These are phyloP conservation scores for Hyles euphorbiae DNA, from an alignment of 1,140 invertebrate species.

Conservation along the genomic window DNA sequence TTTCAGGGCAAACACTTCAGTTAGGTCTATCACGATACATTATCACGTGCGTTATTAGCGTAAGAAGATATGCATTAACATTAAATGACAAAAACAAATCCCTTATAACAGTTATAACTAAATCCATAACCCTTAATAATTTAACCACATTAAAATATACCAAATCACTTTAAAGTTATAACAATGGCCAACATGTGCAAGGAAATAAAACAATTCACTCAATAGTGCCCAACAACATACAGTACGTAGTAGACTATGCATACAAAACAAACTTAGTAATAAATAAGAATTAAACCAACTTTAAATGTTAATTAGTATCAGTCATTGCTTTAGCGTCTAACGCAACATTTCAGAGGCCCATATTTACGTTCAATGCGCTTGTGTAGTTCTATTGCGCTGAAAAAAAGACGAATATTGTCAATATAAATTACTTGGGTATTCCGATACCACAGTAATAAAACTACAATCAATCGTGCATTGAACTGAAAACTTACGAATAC, in stretches of 20 bases:
- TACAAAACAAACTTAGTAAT: slow-evolving; percentile 12
- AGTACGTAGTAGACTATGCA: slow-evolving; percentile 10
- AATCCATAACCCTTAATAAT: slow-evolving; percentile 64
- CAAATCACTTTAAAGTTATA: slow-evolving; percentile 31
- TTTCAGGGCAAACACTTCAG: slow-evolving; percentile 26
- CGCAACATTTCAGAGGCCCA: slow-evolving; percentile 5
- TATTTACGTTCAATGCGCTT: background rate
- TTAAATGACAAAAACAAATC: slow-evolving; percentile 50
- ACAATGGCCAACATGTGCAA: slow-evolving; percentile 64
- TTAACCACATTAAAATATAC: slow-evolving; percentile 53
- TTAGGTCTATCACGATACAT: slow-evolving; percentile 61
- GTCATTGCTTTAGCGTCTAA: slow-evolving; percentile 4
- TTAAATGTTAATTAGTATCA: slow-evolving; percentile 15
- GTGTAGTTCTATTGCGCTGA: too few relatives aligned
- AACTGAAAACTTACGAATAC: too few relatives aligned
- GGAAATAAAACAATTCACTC: slow-evolving; percentile 58
- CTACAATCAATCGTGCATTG: too few relatives aligned
- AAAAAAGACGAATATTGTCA: too few relatives aligned
- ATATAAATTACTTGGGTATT: too few relatives aligned
- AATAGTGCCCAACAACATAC: slow-evolving; percentile 55
- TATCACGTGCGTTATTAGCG: slow-evolving; percentile 68
- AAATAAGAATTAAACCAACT: slow-evolving; percentile 15
- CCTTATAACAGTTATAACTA: slow-evolving; percentile 45
- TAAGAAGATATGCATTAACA: slow-evolving; percentile 64
- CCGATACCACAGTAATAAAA: too few relatives aligned